Evolutionary conservation across 2,113 vertebrate genomes (phyloP).

Genomic region (Oreotrochilus melanogaster): DNA sequence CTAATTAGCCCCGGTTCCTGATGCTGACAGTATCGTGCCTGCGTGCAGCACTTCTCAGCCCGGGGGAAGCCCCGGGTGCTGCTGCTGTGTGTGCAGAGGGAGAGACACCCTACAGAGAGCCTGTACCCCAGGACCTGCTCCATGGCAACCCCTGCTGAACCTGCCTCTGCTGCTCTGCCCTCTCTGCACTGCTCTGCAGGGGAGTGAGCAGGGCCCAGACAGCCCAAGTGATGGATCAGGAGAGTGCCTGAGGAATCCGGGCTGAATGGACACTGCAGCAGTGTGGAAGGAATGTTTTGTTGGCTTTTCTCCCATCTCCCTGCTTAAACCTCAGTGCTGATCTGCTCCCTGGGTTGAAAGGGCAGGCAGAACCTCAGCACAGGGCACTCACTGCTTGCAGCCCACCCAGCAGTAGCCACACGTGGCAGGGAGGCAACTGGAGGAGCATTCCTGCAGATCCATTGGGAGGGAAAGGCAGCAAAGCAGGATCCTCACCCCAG

Average conservation of each 20-base stretch:
- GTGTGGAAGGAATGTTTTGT: background rate
- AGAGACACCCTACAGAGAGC: background rate
- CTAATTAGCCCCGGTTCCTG: background rate
- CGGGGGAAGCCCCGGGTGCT: background rate
- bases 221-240: slow-evolving; percentile 37
- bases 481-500: background rate
- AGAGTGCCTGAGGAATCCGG: slow-evolving; percentile 1
- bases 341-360: background rate
- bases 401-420: background rate
- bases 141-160: background rate
- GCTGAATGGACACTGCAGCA: slow-evolving; percentile 25
- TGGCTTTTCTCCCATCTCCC: background rate
- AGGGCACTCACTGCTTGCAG: background rate
- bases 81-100: slow-evolving; percentile 8
- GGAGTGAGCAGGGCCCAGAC: background rate
- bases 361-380: background rate
- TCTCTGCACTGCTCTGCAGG: background rate
- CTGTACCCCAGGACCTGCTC: background rate
- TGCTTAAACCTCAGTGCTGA: background rate
- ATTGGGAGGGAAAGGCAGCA: background rate
- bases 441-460: background rate
- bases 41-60: background rate
- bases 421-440: accelerated
- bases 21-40: background rate
- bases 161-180: background rate